Evolutionary conservation across 2,113 vertebrate genomes (phyloP), one percentile per base, ranked within the genome.

Genomic region (Falcunculus frontatus): DNA sequence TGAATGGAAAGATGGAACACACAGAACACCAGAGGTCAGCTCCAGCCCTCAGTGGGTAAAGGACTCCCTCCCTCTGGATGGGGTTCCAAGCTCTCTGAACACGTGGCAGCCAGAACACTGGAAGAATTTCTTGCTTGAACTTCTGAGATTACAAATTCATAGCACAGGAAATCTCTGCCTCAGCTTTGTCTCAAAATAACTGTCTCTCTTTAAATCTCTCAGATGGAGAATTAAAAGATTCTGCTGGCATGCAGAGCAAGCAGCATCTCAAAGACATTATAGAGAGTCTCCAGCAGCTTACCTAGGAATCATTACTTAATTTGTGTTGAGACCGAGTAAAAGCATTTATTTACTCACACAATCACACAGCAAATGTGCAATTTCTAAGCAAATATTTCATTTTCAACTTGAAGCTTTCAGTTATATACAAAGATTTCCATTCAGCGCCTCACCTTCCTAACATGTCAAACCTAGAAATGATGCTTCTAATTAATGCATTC

Each of bases 121-220:
- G 23, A 56, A 75, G 59, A 56, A 41, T 25, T 87, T 46, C 73
- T 19, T 81, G 50, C 64, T 37, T 46, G 29, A 88, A 90, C 79
- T 83, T 84, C 68, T 57, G 56, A 84, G 79, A 73, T 95, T 67
- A 76, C 90, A 72, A 72, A 92, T 49, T 78, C 88, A 63, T 0
- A 68, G 86, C 75, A 70, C 83, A 94, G 86, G 88, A 93, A 95
- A 89, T 49, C 37, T 90, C 72, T 92, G 84, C 84, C 56, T 72
- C 85, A 75, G 52, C 73, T 90, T 81, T 78, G 83, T 78, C 90
- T 90, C 95, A 84, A 55, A 94, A 59, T 74, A 80, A 86, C 59
- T 9, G 9, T 52, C 68, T 83, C n/a, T 39, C 72, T 76, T 69
- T 70, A 94, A 72, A 70, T 78, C 47, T 92, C 56, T 49, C 76